These are phyloP conservation scores for Ammodytes dubius DNA, from an alignment of 2,113 vertebrate genomes.

Conservation along the genomic window DNA sequence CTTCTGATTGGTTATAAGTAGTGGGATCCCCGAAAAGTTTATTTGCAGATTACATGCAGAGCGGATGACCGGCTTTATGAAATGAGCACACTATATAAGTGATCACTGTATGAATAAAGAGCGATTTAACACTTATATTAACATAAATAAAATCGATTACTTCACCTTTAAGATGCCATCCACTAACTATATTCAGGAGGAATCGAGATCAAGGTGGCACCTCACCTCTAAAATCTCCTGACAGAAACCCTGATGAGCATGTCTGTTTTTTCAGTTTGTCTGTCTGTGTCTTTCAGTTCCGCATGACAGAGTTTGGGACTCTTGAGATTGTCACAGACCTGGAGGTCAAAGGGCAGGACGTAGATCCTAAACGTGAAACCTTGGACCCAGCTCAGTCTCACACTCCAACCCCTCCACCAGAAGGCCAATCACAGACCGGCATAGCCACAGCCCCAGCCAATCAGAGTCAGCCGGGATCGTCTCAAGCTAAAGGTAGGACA, in stretches of 20 bases:
- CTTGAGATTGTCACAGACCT: conserved; percentile 95
- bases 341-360: conserved; percentile 85
- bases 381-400: conserved; percentile 76
- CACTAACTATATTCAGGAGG: background rate
- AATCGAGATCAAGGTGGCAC: background rate
- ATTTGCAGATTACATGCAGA: too few species aligned
- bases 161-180: background rate
- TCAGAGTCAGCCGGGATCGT: conserved; percentile 62
- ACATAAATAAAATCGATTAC: too few species aligned
- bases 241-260: background rate
- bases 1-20: too few species aligned
- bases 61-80: too few species aligned
- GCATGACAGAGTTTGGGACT: conserved; percentile 97
- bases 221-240: background rate
- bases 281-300: conserved; percentile 86
- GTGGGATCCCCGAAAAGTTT: too few species aligned
- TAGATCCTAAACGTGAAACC: conserved; percentile 54
- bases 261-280: background rate
- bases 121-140: too few species aligned
- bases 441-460: conserved; percentile 45
- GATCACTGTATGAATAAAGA: too few species aligned
- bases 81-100: too few species aligned
- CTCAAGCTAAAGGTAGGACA: conserved; percentile 63
- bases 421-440: conserved; percentile 68
- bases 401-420: conserved; percentile 81